Conservation (phyloP, 2,888 invertebrate genomes). For the Cheilosia impressa region DNA sequence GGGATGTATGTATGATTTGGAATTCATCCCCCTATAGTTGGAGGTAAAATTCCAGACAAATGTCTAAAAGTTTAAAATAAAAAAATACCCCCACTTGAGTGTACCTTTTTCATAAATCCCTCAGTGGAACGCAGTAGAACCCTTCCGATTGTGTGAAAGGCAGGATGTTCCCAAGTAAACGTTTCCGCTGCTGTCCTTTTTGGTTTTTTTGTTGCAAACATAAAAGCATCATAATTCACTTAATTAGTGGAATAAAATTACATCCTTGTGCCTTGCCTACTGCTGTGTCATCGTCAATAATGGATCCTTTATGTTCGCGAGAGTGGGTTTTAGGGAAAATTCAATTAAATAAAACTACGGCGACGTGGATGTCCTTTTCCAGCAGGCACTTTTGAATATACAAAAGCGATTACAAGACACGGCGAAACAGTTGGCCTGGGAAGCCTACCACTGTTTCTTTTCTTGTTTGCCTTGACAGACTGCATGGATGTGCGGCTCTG, state of each 20-base stretch:
- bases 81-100: slow-evolving; percentile 1
- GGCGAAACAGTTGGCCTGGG: background rate
- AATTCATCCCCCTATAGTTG: background rate
- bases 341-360: slow-evolving; percentile 33
- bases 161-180: slow-evolving; percentile 31
- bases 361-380: slow-evolving; percentile 31
- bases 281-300: background rate
- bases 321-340: slow-evolving; percentile 5
- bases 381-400: background rate
- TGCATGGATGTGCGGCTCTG: background rate
- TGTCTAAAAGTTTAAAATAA: slow-evolving; percentile 22
- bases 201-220: background rate
- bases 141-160: slow-evolving; percentile 17
- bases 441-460: slow-evolving; percentile 29
- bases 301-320: background rate
- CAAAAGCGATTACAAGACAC: slow-evolving; percentile 7
- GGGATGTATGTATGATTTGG: background rate
- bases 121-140: slow-evolving; percentile 3
- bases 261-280: background rate
- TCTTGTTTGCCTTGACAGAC: slow-evolving; percentile 10
- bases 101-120: slow-evolving; percentile 16
- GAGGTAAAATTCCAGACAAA: slow-evolving; percentile 5
- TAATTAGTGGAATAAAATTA: slow-evolving; percentile 53
- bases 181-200: background rate
- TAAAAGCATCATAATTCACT: slow-evolving; percentile 56